Evolutionary conservation across 1,140 invertebrate genomes (phyloP), one percentile per base, ranked within the genome.

Genomic region (Tetramorium alpestre): DNA sequence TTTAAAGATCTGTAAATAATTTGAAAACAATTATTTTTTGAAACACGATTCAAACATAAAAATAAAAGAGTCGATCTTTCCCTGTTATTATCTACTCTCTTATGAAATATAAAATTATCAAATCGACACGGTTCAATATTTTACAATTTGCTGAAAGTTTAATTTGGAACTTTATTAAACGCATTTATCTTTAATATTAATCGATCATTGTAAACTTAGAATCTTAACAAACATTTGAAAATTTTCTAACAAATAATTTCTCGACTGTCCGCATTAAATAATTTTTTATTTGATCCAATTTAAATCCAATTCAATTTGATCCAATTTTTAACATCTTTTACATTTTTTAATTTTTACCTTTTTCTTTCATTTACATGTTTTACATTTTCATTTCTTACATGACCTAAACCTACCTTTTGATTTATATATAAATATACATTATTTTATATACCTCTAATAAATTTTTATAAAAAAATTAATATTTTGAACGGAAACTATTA

Each of bases 141-240:
- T 58, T 65, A 41, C 47, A 77, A 33, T 85, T 90, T 47, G 47
- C n/a, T 44, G 49, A 60, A 88, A 88, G 78, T 89, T 87, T 44
- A 13, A 75, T 54, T 49, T n/a, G 58, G 80, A 90, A 88, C 87
- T 90, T 88, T 80, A 87, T 33, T 33, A 91, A 86, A 73, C 18
- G 16, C 44, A 18, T 54, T 62, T 22, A 18, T 56, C 54, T 41
- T 1, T 13, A 73, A 58, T 75, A 11, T 1, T 11, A 7, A 22
- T 7, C 13, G 49, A 16, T 13, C 28, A 33, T 85, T 81, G 33
- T 6, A 62, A 62, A 60, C 16, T 67, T 75, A 38, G 11, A 41
- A 87, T 80, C 38, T 89, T 51, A 5, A 16, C 28, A 54, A 87
- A 91, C 73, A 87, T 84, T 88, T 89, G 62, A 86, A 88, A 88